A percentile compares a stretch with the other conserved stretches of the same genome.
These are phyloP conservation scores for Gymnorhina tibicen DNA, from an alignment of 2,113 vertebrate genomes.

Conservation along the genomic window DNA sequence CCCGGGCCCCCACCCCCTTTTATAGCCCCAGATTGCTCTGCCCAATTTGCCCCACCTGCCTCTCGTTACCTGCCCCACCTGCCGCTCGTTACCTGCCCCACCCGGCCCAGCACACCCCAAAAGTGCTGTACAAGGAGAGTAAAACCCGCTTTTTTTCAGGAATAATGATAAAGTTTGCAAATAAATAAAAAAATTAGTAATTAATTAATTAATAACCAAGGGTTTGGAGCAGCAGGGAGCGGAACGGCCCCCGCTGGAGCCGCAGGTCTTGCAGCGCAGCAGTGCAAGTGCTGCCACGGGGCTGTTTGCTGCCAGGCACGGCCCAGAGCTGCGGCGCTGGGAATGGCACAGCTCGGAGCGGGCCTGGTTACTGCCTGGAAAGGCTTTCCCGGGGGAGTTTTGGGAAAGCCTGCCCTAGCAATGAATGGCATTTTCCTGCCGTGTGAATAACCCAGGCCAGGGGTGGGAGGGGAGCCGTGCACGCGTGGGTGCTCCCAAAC, in stretches of 20 bases:
- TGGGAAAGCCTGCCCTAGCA: neutral
- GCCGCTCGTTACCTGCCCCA: too few species aligned
- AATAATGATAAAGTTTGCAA: neutral
- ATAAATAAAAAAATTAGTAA: accelerated
- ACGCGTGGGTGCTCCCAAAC: accelerated
- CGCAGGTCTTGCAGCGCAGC: accelerated
- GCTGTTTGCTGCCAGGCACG: neutral
- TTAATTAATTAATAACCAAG: neutral
- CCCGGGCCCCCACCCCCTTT: accelerated
- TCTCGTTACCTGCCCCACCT: too few species aligned
- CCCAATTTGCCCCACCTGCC: neutral
- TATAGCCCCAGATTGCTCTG: neutral
- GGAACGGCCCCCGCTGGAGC: accelerated
- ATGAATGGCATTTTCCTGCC: accelerated
- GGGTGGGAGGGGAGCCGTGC: accelerated
- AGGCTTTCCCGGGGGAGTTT: neutral
- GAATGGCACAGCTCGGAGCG: neutral
- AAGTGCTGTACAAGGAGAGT: accelerated
- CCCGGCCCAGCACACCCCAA: neutral
- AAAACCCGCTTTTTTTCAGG: accelerated
- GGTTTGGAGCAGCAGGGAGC: neutral
- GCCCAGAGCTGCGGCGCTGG: neutral
- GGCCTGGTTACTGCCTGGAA: neutral
- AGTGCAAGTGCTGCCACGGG: accelerated
- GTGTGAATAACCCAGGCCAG: accelerated